phyloP scores from a whole-genome alignment of 2,113 vertebrate genomes.

The Castor canadensis region DNA sequence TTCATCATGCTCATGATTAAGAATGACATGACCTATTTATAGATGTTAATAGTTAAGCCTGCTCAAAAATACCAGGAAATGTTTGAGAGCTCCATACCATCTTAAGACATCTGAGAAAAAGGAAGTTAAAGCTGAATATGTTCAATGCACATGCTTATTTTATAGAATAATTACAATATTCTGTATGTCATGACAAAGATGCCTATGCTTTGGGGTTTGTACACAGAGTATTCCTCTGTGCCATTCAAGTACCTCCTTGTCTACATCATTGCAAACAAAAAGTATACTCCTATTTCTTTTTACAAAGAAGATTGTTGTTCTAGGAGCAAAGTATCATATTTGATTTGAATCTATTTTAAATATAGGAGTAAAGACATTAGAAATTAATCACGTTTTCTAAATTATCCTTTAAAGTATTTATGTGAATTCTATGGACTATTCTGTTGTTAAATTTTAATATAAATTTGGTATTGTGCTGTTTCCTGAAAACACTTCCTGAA shows the following conservation, averaged over 20 bases:
- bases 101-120: not conserved
- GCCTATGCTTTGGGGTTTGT: slow-evolving; percentile 64
- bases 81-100: not conserved
- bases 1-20: slow-evolving; percentile 62
- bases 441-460: slow-evolving; percentile 9
- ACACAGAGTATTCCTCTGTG: not conserved
- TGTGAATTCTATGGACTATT: not conserved
- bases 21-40: slow-evolving; percentile 71
- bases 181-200: slow-evolving; percentile 74
- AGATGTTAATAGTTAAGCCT: slow-evolving; percentile 74
- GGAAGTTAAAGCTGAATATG: not conserved
- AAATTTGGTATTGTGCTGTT: not conserved
- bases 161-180: slow-evolving; percentile 75
- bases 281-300: slow-evolving; percentile 19
- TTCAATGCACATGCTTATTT: not conserved
- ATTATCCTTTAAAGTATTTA: too few species aligned
- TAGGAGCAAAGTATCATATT: slow-evolving; percentile 64
- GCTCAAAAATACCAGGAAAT: slow-evolving; percentile 72
- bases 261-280: slow-evolving; percentile 22
- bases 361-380: not conserved
- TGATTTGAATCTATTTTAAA: slow-evolving; percentile 63
- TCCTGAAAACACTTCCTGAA: not conserved
- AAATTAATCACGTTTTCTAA: not conserved
- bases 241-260: not conserved
- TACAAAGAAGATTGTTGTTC: slow-evolving; percentile 77